Evolutionary conservation across 2,113 vertebrate species (phyloP), one percentile per base, ranked within the genome.

Genomic region (Phyllostomus discolor): DNA sequence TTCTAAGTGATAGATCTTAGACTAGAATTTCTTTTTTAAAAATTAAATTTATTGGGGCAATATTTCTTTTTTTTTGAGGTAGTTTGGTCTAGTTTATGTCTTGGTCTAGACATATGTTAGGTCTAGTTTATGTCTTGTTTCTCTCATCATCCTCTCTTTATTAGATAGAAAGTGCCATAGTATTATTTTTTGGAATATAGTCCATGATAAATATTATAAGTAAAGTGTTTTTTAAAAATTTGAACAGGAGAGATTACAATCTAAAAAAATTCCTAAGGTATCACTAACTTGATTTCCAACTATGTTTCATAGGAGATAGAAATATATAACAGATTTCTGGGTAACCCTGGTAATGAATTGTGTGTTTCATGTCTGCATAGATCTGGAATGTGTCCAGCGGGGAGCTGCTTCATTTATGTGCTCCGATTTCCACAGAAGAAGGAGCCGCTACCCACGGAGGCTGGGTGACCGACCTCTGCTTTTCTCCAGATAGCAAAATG

Each of bases 381-480:
- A 98, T 99, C 41, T 99, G 99, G 99, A 98, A 96, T 0, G 94
- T 98, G 38, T 96, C 97, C 59, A 98, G 98, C 0, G 99, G 99
- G 73, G 90, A 98, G 14, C 95, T 99, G 59, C 98, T 99, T 97
- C 99, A 99, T 96, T 97, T 99, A 80, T 99, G 99, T 94, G 99
- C 98, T 33, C 98, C 98, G 0, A 90, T 98, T n/a, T 97, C 97
- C 59, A 97, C 98, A 93, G 99, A 99, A 1, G 99, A 98, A 95
- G 99, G 99, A 98, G 99, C 99, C 86, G 99, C 98, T 0, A 98
- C 99, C 3, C 99, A 99, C 0, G 99, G 99, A 73, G 99, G 99
- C 73, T 99, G 99, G 99, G 99, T 99, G 95, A 99, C 99, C 0
- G 99, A 99, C 98, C 98, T 99, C 95, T 99, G 98, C 95, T 99